A percentile compares a stretch with the other conserved stretches of the same genome.
These are phyloP conservation scores for Mamestra brassicae DNA, from an alignment of 2,888 invertebrate genomes.

Conservation along the genomic window DNA sequence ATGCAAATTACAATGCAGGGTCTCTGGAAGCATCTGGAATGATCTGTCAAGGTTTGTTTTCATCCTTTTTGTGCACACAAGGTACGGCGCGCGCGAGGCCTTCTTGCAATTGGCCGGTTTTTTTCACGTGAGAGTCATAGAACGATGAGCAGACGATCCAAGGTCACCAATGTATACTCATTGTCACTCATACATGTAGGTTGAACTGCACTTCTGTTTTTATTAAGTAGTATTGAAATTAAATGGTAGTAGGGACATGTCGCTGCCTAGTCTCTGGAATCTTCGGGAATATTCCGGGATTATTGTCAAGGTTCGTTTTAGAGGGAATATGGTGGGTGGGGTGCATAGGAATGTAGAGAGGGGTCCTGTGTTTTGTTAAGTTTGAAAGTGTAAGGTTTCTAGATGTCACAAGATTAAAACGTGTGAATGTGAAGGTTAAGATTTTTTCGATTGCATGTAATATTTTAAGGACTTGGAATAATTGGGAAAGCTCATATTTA, in stretches of 20 bases:
- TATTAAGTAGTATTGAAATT: slow-evolving; percentile 1
- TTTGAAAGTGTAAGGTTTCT: background rate
- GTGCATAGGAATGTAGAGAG: background rate
- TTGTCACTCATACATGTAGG: slow-evolving; percentile 3
- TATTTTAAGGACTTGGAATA: background rate
- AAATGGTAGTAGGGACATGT: background rate
- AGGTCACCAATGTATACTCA: slow-evolving; percentile 30
- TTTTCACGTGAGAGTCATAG: background rate
- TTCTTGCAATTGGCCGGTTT: too few relatives aligned
- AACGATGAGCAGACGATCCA: slow-evolving; percentile 10
- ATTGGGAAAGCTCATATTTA: background rate
- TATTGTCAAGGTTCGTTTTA: slow-evolving; percentile 17
- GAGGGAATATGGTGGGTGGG: background rate
- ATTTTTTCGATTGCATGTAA: background rate
- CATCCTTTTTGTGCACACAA: background rate
- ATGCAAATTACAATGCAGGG: slow-evolving; percentile 29
- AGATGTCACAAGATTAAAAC: background rate
- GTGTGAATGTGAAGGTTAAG: background rate
- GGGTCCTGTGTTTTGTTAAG: background rate
- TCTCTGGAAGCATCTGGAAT: slow-evolving; percentile 2
- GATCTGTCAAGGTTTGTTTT: slow-evolving; percentile 3
- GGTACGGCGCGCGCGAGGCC: too few relatives aligned
- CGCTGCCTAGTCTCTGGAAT: slow-evolving; percentile 21
- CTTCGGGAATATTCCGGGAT: slow-evolving; percentile 24
- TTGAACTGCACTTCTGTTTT: slow-evolving; percentile 12